Percentiles rank a stretch among this genome's conserved stretches.
These are phyloP conservation scores for Falco punctatus DNA, from an alignment of 2,113 vertebrate genomes.

Conservation along the genomic window DNA sequence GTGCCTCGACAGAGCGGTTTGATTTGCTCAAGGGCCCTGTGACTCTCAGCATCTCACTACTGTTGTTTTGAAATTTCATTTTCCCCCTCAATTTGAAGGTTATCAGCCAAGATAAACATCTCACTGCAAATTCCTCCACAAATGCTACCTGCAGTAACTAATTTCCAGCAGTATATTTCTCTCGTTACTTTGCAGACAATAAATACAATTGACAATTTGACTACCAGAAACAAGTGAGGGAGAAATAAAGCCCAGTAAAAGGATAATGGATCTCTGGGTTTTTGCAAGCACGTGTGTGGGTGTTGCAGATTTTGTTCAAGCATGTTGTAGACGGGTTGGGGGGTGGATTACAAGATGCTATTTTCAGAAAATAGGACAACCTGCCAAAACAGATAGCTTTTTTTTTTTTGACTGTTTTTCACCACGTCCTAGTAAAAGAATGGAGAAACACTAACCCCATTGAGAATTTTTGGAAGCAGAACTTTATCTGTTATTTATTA, in stretches of 20 bases:
- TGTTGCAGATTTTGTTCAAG: conserved; percentile 39
- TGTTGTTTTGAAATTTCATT: conserved; percentile 19
- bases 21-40: background rate
- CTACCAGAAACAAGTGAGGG: background rate
- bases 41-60: background rate
- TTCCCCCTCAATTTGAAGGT: background rate
- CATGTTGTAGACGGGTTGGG: background rate
- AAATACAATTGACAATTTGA: conserved; percentile 1
- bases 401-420: background rate
- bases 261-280: conserved; percentile 7
- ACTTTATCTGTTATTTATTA: background rate
- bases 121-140: background rate
- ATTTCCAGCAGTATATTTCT: background rate
- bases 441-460: background rate
- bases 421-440: background rate
- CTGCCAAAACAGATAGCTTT: background rate
- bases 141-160: background rate
- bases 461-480: conserved; percentile 37
- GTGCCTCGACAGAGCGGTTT: background rate
- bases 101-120: conserved; percentile 3
- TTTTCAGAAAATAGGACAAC: conserved; percentile 64
- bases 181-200: conserved; percentile 13
- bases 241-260: background rate
- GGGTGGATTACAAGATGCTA: conserved; percentile 45
- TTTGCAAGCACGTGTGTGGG: background rate